A percentile compares a stretch with the other conserved stretches of the same genome.
Conservation (phyloP, 2,113 vertebrate genomes). For the Thryonomys swinderianus region DNA sequence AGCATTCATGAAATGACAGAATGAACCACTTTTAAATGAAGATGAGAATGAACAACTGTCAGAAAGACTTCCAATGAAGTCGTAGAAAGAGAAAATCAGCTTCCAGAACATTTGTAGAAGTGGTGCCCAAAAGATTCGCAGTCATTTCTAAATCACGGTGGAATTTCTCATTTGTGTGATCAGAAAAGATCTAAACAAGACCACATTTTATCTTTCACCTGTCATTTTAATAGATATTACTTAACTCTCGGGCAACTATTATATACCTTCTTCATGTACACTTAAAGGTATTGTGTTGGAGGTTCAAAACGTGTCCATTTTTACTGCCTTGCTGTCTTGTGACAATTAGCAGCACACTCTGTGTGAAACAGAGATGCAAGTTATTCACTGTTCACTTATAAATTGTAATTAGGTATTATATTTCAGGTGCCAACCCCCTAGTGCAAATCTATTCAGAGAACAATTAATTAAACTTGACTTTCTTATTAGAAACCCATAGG, state of each 20-base stretch:
- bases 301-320: not conserved
- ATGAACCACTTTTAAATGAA: not conserved
- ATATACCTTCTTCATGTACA: not conserved
- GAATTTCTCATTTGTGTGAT: slow-evolving; percentile 9
- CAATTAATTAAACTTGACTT: slow-evolving; percentile 71
- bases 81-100: not conserved
- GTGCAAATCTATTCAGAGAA: slow-evolving; percentile 48
- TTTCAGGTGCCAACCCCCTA: slow-evolving; percentile 37
- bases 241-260: not conserved
- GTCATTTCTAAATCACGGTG: not conserved
- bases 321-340: not conserved
- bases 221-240: not conserved
- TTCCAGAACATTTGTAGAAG: not conserved
- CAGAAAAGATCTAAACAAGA: slow-evolving; percentile 6
- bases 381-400: not conserved
- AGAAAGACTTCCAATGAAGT: not conserved
- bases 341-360: slow-evolving; percentile 39
- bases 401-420: slow-evolving; percentile 61
- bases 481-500: slow-evolving; percentile 57
- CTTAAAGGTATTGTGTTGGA: slow-evolving; percentile 10
- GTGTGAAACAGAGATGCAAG: not conserved
- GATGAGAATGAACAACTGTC: not conserved
- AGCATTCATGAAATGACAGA: slow-evolving; percentile 2
- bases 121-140: not conserved
- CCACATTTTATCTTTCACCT: not conserved